These are phyloP conservation scores for Enteromius thamalakanensis DNA, from an alignment of 2,797 vertebrate species.

Conservation along the genomic window DNA sequence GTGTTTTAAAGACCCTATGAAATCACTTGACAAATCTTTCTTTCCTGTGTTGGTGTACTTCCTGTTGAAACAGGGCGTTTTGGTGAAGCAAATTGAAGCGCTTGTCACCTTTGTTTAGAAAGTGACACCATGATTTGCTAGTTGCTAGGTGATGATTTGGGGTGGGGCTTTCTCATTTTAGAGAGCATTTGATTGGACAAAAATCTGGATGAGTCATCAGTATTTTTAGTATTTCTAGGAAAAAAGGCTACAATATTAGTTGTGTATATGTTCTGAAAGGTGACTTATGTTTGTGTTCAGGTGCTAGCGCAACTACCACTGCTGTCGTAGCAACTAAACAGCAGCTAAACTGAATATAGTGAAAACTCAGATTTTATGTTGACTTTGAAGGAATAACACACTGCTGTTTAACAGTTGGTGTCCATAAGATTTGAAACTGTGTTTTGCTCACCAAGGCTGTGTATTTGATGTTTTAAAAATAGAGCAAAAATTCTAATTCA, in stretches of 20 bases:
- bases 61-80: background rate
- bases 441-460: background rate
- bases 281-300: background rate
- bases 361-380: background rate
- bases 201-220: background rate
- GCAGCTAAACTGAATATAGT: background rate
- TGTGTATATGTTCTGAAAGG: background rate
- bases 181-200: background rate
- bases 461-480: background rate
- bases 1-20: background rate
- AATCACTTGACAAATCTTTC: conserved; percentile 2
- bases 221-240: background rate
- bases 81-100: background rate
- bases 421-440: background rate
- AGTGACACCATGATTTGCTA: conserved; percentile 10
- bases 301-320: background rate
- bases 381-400: background rate
- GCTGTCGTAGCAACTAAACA: background rate
- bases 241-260: background rate
- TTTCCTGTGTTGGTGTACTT: conserved; percentile 15
- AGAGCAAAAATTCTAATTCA: too few relatives aligned
- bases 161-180: background rate
- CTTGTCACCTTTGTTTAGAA: background rate
- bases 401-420: background rate
- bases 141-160: background rate